These are phyloP conservation scores for Siniperca scherzeri DNA, from an alignment of 2,797 vertebrate species.

Conservation along the genomic window DNA sequence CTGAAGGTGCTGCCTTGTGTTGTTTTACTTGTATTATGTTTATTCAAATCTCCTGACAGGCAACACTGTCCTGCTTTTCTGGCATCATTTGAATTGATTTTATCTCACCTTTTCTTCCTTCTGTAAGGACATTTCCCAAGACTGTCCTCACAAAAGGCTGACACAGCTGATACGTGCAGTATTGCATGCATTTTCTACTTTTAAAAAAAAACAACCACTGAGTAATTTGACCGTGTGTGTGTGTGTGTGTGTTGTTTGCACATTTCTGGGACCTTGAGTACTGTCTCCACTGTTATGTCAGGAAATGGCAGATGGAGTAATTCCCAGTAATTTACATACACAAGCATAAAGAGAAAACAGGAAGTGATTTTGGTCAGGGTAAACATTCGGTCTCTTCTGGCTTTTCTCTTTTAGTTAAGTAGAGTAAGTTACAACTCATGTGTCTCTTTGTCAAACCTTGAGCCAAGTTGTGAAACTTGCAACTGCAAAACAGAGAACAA, in stretches of 20 bases:
- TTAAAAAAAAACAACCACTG: no score
- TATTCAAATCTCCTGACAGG: background rate
- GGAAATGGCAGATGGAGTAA: background rate
- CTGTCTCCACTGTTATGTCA: background rate
- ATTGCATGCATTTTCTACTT: background rate
- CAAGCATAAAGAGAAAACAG: background rate
- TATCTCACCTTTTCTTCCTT: background rate
- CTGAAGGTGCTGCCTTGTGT: accelerated
- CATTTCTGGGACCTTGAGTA: background rate
- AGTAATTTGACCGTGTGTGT: background rate
- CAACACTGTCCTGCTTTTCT: background rate
- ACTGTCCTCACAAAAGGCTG: background rate
- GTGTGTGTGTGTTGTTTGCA: background rate
- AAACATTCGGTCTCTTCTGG: background rate
- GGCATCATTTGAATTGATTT: background rate
- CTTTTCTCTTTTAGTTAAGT: background rate
- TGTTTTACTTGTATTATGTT: background rate
- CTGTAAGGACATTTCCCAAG: background rate
- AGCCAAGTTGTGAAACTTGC: background rate
- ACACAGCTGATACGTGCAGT: background rate
- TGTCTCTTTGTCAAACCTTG: no score
- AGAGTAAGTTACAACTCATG: background rate
- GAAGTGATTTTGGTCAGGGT: background rate
- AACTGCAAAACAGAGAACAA: background rate
- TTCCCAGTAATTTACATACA: background rate